Conservation (phyloP, 2,888 invertebrate genomes). For the Ectemnius lituratus region DNA sequence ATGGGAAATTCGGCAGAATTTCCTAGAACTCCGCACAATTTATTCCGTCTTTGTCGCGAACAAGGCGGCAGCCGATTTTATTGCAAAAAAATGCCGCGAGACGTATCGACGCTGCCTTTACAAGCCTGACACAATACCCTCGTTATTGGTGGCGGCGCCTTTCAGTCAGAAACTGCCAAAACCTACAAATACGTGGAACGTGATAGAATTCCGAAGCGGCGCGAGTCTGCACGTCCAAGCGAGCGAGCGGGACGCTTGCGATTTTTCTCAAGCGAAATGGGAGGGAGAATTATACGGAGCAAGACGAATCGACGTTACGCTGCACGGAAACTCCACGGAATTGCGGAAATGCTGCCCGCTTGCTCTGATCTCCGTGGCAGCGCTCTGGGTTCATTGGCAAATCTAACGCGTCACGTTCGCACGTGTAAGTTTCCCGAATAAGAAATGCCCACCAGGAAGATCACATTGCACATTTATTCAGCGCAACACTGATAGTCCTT, state of each 20-base stretch:
- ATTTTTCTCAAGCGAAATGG: neutral
- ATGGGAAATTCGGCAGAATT: too few species aligned
- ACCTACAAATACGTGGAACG: constrained; percentile 1
- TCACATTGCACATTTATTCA: too few species aligned
- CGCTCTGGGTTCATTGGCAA: neutral
- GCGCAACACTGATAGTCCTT: too few species aligned
- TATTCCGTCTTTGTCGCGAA: too few species aligned
- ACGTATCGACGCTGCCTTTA: neutral
- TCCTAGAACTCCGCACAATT: too few species aligned
- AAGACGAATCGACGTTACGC: constrained; percentile 7
- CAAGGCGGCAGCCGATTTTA: too few species aligned
- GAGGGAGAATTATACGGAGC: constrained; percentile 4
- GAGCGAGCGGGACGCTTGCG: neutral
- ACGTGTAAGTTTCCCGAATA: too few species aligned
- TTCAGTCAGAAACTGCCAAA: constrained; percentile 3
- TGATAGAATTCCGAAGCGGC: neutral
- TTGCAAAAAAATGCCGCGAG: neutral
- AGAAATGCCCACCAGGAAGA: too few species aligned
- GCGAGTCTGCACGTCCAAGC: neutral
- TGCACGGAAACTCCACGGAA: neutral
- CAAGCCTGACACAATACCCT: neutral
- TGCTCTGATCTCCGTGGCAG: neutral
- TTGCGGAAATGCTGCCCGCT: neutral
- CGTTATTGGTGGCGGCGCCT: neutral
- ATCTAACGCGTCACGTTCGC: neutral